Evolutionary conservation across 2,888 invertebrate genomes (phyloP), one percentile per base, ranked within the genome.

Genomic region (Plebejus melissa): DNA sequence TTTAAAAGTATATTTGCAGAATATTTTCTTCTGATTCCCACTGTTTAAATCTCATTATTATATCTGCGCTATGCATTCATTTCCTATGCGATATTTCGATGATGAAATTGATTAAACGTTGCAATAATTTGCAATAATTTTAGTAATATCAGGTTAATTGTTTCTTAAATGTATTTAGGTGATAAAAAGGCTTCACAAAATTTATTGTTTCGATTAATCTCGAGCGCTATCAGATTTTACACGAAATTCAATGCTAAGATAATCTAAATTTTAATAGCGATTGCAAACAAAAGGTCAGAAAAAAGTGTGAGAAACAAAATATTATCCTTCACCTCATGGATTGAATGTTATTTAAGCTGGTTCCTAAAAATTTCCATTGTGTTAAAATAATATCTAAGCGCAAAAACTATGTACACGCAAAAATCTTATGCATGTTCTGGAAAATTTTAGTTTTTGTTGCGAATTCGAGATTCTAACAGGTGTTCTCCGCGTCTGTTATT

Each of bases 221-320:
- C 16, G 32, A 50, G 72, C 16, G 32, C 50, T 50, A 54, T 72
- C 54, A 54, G 72, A 72, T 54, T 71, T 72, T 72, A 32, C 5
- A 72, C 54, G 54, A 72, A 32, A 32, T 72, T 50, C 36, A 72
- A 72, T 72, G 72, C 13, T 54, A 72, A 72, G 22, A 72, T 72
- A 72, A 72, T 72, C 72, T 72, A 32, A 72, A 72, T 72, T 72
- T 72, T 72, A 54, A 36, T 54, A 50, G 72, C 72, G 32, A 11
- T 54, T 50, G 16, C 72, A 72, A 72, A 72, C 72, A 72, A 72
- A 72, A 72, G 72, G 72, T 54, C 54, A 50, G 41, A 71, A 72
- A 72, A 72, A 72, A 72, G 54, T 72, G 72, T 72, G 72, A 72
- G 72, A 72, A 72, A 36, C 32, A 50, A 72, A 72, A 11, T 54